phyloP scores from a whole-genome alignment of 1,140 invertebrate genomes.

The Vanessa tameamea region DNA sequence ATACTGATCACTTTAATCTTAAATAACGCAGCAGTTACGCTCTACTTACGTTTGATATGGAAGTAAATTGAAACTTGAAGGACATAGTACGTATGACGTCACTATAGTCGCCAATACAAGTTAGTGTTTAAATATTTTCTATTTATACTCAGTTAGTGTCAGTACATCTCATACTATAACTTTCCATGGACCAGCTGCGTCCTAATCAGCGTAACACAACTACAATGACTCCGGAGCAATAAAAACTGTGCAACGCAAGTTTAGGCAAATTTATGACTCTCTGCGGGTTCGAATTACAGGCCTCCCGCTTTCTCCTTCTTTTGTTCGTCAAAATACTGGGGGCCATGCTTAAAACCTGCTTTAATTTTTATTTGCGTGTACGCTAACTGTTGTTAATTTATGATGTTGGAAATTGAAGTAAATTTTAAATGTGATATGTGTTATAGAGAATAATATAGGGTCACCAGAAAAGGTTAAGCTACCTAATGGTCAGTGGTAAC shows the following conservation, averaged over 20 bases:
- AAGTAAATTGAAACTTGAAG: neutral
- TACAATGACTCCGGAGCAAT: slow-evolving; percentile 42
- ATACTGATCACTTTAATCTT: no score
- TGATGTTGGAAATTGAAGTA: neutral
- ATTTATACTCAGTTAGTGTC: neutral
- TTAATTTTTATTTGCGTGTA: slow-evolving; percentile 30
- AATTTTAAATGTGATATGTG: neutral
- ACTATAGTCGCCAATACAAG: neutral
- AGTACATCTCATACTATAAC: neutral
- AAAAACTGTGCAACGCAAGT: slow-evolving; percentile 47
- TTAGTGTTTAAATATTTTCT: neutral
- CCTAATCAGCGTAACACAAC: slow-evolving; percentile 28
- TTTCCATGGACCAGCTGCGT: slow-evolving; percentile 16
- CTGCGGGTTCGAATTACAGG: slow-evolving; percentile 47
- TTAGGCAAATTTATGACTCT: slow-evolving; percentile 54
- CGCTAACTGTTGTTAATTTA: slow-evolving; percentile 9
- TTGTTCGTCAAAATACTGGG: slow-evolving; percentile 33
- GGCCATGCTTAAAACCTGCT: slow-evolving; percentile 19
- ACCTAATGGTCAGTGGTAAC: no score
- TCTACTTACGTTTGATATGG: no score
- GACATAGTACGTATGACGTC: neutral
- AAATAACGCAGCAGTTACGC: no score
- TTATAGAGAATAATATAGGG: neutral
- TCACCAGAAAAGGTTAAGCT: no score
- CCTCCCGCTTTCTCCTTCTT: slow-evolving; percentile 48